Evolutionary conservation across 2,113 vertebrate species (phyloP).

Genomic region (Rhinoderma darwinii): DNA sequence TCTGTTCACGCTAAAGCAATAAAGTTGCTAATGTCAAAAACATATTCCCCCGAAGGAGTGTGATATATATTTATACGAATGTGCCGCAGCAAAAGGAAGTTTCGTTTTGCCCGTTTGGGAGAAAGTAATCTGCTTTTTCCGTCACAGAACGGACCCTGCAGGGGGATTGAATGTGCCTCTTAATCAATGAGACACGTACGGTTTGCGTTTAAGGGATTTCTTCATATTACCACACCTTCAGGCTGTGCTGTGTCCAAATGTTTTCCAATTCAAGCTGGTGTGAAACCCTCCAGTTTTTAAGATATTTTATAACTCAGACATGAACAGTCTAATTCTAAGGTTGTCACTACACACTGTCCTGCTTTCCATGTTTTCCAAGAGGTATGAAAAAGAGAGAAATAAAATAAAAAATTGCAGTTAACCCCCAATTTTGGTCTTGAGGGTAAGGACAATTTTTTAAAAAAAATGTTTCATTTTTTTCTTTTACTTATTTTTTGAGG

Average conservation of each 20-base stretch:
- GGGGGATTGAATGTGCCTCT: slow-evolving; percentile 3
- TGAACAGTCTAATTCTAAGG: not conserved
- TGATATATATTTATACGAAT: slow-evolving; percentile 63
- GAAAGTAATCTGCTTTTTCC: slow-evolving; percentile 42
- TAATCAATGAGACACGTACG: slow-evolving; percentile 44
- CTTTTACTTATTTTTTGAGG: too few species aligned
- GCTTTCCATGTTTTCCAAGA: not conserved
- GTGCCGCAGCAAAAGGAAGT: slow-evolving; percentile 35
- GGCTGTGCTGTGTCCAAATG: slow-evolving; percentile 28
- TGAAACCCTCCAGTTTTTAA: slow-evolving; percentile 29
- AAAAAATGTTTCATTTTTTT: too few species aligned
- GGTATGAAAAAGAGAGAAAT: too few species aligned
- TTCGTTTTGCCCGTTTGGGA: slow-evolving; percentile 35
- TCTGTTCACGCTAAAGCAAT: slow-evolving; percentile 57
- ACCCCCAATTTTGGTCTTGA: too few species aligned
- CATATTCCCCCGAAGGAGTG: slow-evolving; percentile 61
- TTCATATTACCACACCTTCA: slow-evolving; percentile 24
- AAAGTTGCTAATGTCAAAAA: slow-evolving; percentile 56
- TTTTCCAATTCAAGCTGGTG: slow-evolving; percentile 43
- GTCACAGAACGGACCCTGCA: slow-evolving; percentile 27
- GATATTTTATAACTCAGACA: not conserved
- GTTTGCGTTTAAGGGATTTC: slow-evolving; percentile 26
- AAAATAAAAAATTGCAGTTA: not conserved
- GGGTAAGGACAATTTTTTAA: too few species aligned
- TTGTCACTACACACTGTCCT: not conserved